Evolutionary conservation across 30 jellyfish, hydroid and myxozoan species (phyloP), one percentile per base, ranked within the genome.

Genomic region (Haliclystus octoradiatus): DNA sequence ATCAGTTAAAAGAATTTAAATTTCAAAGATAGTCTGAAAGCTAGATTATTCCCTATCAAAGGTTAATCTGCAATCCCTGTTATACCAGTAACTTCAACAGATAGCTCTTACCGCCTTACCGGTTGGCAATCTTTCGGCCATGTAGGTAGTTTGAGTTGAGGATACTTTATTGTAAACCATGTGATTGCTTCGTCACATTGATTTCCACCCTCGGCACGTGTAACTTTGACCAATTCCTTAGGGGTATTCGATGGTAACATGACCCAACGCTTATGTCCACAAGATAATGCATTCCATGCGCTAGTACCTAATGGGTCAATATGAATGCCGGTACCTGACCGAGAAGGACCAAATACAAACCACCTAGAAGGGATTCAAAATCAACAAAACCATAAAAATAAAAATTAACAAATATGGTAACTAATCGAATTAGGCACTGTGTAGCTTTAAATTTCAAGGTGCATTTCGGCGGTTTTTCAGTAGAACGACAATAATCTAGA

Each of bases 291-390:
- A 47, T 89, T 89, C 98, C 98, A 89, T 13, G 98, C 98, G 71
- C 98, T 89, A 60, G 98, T 89, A 15, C 98, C 98, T 25, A 89
- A 83, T n/a, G 98, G 98, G 70, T 89, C 98, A 5, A 89, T 89
- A 35, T 89, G 98, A 34, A 89, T 81, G 5, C 98, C 98, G 27
- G 98, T 89, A 27, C 98, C 98, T 1, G 98, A 89, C 47, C 98
- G 50, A 24, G 81, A 66, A 7, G 98, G 98, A 2, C 98, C 98
- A 69, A 89, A 78, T 5, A 89, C 98, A 33, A 89, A 52, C 98
- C 98, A 89, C 69, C 98, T 89, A 26, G 22, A 60, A 30, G 13
- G 51, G 34, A 49, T 31, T 24, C 7, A 34, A 12, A 62, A 7
- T 60, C 7, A 65, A 9, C 12, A 4, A 19, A 5, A 9, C 28